Evolutionary conservation across 2,113 vertebrate species (phyloP), one percentile per base, ranked within the genome.

Genomic region (Dolichotis patagonum): DNA sequence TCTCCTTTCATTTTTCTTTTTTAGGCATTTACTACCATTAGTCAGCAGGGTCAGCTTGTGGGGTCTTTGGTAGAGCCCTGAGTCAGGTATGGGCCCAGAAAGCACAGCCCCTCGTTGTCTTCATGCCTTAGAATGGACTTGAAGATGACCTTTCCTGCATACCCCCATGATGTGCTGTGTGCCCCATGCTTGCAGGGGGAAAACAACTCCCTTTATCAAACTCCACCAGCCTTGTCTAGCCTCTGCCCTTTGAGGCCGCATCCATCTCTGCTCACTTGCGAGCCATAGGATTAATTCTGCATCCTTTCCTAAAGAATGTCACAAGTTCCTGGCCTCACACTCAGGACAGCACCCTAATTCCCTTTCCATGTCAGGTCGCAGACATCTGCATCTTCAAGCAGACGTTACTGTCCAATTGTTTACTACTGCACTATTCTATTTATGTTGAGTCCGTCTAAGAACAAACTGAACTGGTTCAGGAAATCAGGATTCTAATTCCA

Each of bases 201-300:
- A 0, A 28, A 10, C 26, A 16, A 62, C 62, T 71, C 2, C 43
- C n/a, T 28, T 22, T 0, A 69, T 0, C 35, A 38, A n/a, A 20
- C 1, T 19, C 22, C 52, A n/a, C 16, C 3, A 1, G 3, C 0
- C 41, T 38, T 43, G 73, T 35, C 14, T 43, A 52, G 32, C 26
- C 20, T 38, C 26, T 30, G 30, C 32, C 20, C n/a, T 30, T 17
- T 41, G 43, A 32, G 28, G 17, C 13, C 43, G 5, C 16, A 52
- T 17, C 17, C 54, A 11, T 30, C 2, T 78, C 3, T n/a, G 60
- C 75, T 28, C 46, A 16, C 9, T 1, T 91, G 32, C 46, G 26
- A 46, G 7, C 54, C 46, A 38, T 13, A 56, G 16, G 10, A 4
- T 9, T 38, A 6, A 69, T 58, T 65, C 22, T 41, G 20, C 85